Evolutionary conservation across 1,140 invertebrate species (phyloP).

Genomic region (Lysiphlebus fabarum): DNA sequence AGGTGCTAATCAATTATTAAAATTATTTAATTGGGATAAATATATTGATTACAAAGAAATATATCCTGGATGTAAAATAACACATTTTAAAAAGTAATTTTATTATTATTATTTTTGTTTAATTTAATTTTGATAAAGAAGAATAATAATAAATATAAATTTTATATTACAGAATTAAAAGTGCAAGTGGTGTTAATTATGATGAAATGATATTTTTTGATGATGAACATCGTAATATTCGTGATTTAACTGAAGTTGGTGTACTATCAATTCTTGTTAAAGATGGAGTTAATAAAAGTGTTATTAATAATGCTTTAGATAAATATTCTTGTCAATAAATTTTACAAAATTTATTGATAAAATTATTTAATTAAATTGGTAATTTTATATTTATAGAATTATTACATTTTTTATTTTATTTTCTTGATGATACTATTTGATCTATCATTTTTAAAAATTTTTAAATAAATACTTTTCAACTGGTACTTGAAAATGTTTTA

Average conservation of each 20-base stretch:
- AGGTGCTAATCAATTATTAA: slow-evolving; percentile 66
- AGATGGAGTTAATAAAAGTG: slow-evolving; percentile 54
- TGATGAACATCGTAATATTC: slow-evolving; percentile 65
- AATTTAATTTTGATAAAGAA: slow-evolving; percentile 19
- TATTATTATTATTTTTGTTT: slow-evolving; percentile 8
- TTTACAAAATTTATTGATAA: slow-evolving; percentile 9
- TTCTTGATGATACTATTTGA: no score
- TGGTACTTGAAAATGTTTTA: no score
- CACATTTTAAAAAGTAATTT: slow-evolving; percentile 65
- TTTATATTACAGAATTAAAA: slow-evolving; percentile 58
- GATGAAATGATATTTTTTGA: slow-evolving; percentile 73
- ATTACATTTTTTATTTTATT: no score
- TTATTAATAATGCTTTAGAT: slow-evolving; percentile 54
- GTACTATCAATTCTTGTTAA: slow-evolving; percentile 59
- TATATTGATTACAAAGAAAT: slow-evolving; percentile 73
- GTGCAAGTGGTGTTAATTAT: slow-evolving; percentile 57
- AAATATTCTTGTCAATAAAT: slow-evolving; percentile 39
- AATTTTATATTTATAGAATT: no score
- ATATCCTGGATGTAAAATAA: slow-evolving; percentile 69
- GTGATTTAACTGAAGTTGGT: slow-evolving; percentile 58
- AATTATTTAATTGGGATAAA: slow-evolving; percentile 68
- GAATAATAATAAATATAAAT: slow-evolving; percentile 21
- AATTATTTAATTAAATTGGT: slow-evolving; percentile 6
- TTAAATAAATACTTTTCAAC: no score
- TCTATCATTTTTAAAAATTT: no score